Conservation (phyloP, 2,888 invertebrate species). For the Drosophila putrida region DNA sequence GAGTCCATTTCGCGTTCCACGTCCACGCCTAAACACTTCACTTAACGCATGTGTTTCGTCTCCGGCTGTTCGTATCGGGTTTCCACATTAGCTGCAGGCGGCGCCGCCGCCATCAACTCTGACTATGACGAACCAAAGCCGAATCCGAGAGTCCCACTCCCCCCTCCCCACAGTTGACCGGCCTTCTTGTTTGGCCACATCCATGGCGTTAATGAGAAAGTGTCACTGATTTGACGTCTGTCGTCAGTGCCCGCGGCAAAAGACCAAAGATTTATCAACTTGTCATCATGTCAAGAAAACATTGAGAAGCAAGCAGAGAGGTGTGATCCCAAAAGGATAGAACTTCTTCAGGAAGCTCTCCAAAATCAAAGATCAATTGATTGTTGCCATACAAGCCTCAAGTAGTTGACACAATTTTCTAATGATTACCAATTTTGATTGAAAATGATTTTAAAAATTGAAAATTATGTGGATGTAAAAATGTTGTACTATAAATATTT, state of each 20-base stretch:
- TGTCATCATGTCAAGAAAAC: conserved; percentile 55
- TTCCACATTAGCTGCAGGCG: conserved; percentile 71
- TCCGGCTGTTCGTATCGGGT: conserved; percentile 40
- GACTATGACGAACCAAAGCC: background rate
- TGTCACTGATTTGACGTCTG: conserved; percentile 73
- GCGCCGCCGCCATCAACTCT: conserved; percentile 54
- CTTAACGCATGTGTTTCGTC: conserved; percentile 66
- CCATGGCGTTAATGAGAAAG: conserved; percentile 71
- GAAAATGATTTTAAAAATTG: background rate
- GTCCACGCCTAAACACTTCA: conserved; percentile 68
- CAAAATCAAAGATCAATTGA: conserved; percentile 27
- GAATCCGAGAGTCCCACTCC: no score
- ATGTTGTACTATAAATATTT: no score
- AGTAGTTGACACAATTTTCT: conserved; percentile 31
- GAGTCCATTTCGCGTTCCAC: conserved; percentile 21
- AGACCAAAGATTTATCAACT: conserved; percentile 68
- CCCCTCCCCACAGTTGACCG: conserved; percentile 32
- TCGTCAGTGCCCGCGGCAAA: conserved; percentile 60
- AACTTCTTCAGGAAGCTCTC: conserved; percentile 18
- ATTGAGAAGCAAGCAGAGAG: conserved; percentile 11
- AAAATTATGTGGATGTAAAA: no score
- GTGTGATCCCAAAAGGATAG: conserved; percentile 31
- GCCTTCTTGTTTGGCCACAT: background rate
- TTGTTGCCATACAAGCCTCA: conserved; percentile 30
- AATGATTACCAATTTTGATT: background rate